Evolutionary conservation across 2,797 vertebrate species (phyloP), one percentile per base, ranked within the genome.

Genomic region (Enteromius afrohamiltoni): DNA sequence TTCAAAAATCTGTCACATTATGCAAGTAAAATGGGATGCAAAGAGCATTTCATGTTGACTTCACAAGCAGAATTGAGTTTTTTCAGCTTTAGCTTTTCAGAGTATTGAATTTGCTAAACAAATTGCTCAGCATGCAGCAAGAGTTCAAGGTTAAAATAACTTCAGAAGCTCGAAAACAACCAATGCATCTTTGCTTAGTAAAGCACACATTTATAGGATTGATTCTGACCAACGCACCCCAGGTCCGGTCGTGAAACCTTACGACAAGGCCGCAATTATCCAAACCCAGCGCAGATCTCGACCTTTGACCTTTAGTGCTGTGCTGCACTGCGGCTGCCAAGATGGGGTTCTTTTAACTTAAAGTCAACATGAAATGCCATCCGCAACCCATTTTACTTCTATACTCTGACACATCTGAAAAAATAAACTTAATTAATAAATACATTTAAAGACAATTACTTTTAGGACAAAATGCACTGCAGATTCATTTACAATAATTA

Each of bases 291-390:
- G 23, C 78, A 58, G 78, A 42, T 53, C 67, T 34, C 6, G 53
- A 70, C 69, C 69, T 81, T 73, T 73, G 79, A 73, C 55, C 69
- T 40, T 83, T n/a, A 70, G 83, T 55, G 76, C 77, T 60, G 75
- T 80, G 34, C 73, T 53, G 60, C 31, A 67, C 65, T 8, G 55
- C 45, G 83, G 70, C 88, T 85, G 90, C 90, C 90, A 90, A 89
- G 79, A 79, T 51, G 89, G 7, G 23, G 29, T 29, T 29, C 21
- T 73, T 47, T 26, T 21, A n/a, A 26, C 31, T 16, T 34, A 21
- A 58, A n/a, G 73, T 75, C 73, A 37, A n/a, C 73, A 76, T n/a
- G 2, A 53, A 40, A 23, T 16, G 17, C 31, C 11, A 3, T 55
- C 34, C 23, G 51, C 34, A 60, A 58, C 21, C 14, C 8, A 2